phyloP scores from a whole-genome alignment of 2,797 vertebrate species.

The Neosalanx taihuensis region DNA sequence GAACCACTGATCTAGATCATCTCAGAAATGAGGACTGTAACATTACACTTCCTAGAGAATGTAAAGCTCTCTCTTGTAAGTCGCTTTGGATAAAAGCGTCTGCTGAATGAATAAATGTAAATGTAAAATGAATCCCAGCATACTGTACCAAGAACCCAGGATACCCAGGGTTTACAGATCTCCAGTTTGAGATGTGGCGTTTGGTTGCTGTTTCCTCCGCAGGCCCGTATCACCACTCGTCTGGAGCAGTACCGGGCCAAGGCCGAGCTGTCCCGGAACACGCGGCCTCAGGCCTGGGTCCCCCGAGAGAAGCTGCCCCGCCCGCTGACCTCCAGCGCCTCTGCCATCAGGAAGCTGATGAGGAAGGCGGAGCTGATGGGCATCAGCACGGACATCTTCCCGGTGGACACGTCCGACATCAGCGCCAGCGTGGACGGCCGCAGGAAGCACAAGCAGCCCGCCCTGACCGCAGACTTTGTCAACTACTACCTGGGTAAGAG shows the following conservation, averaged over 20 bases:
- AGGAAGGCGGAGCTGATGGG: slow-evolving; percentile 97
- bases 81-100: too few species aligned
- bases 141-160: too few species aligned
- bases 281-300: slow-evolving; percentile 95
- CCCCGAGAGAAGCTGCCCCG: slow-evolving; percentile 94
- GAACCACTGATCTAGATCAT: too few species aligned
- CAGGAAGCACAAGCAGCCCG: slow-evolving; percentile 95
- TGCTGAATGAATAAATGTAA: too few species aligned
- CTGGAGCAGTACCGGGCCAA: slow-evolving; percentile 95
- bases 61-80: too few species aligned
- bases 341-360: slow-evolving; percentile 96
- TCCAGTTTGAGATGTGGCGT: background rate
- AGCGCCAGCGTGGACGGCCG: slow-evolving; percentile 93
- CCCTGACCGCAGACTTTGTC: slow-evolving; percentile 95
- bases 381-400: slow-evolving; percentile 97
- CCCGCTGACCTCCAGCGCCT: slow-evolving; percentile 94
- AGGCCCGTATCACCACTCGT: slow-evolving; percentile 93
- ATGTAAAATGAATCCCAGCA: too few species aligned
- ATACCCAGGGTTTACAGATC: background rate
- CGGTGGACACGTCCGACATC: slow-evolving; percentile 93
- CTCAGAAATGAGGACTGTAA: too few species aligned
- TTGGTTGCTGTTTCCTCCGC: slow-evolving; percentile 7
- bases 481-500: slow-evolving; percentile 96
- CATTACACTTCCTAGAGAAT: too few species aligned
- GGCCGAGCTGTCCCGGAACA: slow-evolving; percentile 92